phyloP scores from a whole-genome alignment of 2,113 vertebrate genomes.

The Chloropsis cyanopogon region DNA sequence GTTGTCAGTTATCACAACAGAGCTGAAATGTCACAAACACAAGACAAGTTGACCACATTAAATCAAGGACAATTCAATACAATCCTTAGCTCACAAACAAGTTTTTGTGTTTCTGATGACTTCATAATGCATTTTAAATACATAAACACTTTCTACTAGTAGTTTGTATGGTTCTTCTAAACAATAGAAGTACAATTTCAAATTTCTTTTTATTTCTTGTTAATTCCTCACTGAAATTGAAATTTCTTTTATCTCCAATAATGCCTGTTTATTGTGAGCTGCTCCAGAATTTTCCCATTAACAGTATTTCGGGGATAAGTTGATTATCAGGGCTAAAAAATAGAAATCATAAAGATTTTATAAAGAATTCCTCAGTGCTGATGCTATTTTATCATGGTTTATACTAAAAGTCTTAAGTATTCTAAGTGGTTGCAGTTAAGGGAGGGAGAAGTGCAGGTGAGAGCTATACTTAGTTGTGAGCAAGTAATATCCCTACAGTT shows the following conservation, averaged over 20 bases:
- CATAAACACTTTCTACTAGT: not conserved
- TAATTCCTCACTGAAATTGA: not conserved
- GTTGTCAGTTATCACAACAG: constrained; percentile 40
- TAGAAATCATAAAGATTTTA: not conserved
- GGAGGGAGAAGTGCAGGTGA: not conserved
- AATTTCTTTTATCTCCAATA: not conserved
- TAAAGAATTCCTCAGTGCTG: not conserved
- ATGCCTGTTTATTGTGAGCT: not conserved
- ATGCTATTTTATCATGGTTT: not conserved
- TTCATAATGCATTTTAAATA: not conserved
- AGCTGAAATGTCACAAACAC: constrained; percentile 48
- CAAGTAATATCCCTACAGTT: not conserved
- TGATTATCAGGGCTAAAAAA: not conserved
- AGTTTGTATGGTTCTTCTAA: not conserved
- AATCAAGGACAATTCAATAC: constrained; percentile 2
- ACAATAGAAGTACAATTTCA: not conserved
- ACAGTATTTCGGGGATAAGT: not conserved
- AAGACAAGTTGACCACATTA: constrained; percentile 3
- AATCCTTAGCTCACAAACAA: constrained; percentile 1
- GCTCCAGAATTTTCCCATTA: not conserved
- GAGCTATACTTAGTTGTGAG: not conserved
- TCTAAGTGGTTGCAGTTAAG: not conserved
- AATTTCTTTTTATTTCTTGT: not conserved
- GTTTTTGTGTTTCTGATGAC: not conserved
- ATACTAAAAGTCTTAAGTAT: not conserved